Evolutionary conservation across 2,888 invertebrate genomes (phyloP).

Genomic region (Drosophila picticornis): DNA sequence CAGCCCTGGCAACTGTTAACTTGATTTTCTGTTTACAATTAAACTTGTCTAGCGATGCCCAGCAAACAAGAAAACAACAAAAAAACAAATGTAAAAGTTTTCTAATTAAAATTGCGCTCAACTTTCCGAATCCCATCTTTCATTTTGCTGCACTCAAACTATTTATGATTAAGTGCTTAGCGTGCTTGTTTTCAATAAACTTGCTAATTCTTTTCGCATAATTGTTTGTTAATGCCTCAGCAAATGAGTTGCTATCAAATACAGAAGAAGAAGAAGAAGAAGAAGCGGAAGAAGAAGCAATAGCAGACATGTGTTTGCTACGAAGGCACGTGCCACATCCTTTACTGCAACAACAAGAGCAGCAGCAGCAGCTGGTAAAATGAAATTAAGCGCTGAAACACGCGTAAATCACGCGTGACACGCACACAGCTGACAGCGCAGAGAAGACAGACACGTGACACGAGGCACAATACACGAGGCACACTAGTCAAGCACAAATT

Average conservation of each 20-base stretch:
- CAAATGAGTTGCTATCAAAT: constrained; percentile 54
- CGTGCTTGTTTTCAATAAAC: constrained; percentile 31
- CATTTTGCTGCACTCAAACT: constrained; percentile 40
- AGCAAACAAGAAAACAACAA: constrained; percentile 28
- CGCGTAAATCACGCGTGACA: constrained; percentile 69
- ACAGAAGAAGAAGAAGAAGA: constrained; percentile 1
- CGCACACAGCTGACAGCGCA: constrained; percentile 10
- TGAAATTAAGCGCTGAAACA: constrained; percentile 68
- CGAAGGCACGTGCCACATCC: constrained; percentile 30
- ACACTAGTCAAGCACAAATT: constrained; percentile 14
- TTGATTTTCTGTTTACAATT: constrained; percentile 27
- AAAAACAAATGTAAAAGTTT: constrained; percentile 67
- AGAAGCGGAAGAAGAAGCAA: neutral
- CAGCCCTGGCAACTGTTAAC: constrained; percentile 26
- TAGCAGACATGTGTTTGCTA: constrained; percentile 12
- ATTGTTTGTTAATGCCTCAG: constrained; percentile 66
- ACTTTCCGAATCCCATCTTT: constrained; percentile 45
- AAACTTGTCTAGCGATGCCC: constrained; percentile 31
- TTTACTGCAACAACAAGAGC: constrained; percentile 14
- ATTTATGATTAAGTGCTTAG: constrained; percentile 29
- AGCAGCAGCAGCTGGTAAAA: constrained; percentile 44
- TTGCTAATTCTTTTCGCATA: constrained; percentile 32
- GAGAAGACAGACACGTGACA: constrained; percentile 9
- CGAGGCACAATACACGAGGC: constrained; percentile 14
- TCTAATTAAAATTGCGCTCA: constrained; percentile 71